Conservation (phyloP, 2,113 vertebrate species). For the Enhydra lutris region DNA sequence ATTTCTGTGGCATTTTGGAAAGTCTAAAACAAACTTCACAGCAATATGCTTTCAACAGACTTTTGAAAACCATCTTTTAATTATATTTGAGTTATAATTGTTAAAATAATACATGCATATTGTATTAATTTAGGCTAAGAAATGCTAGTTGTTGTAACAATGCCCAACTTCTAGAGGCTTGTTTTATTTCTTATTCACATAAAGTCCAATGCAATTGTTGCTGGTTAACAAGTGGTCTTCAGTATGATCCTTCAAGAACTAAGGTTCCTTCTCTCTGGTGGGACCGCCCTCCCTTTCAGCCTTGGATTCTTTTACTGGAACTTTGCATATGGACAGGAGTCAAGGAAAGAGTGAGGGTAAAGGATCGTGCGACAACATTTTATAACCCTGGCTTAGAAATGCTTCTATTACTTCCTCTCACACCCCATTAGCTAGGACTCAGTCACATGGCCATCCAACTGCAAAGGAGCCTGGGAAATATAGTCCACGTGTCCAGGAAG, state of each 20-base stretch:
- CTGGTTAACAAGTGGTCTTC: not conserved
- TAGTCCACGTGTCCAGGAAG: not conserved
- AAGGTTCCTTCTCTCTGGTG: not conserved
- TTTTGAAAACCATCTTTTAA: not conserved
- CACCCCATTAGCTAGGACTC: not conserved
- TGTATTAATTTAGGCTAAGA: not conserved
- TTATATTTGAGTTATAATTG: conserved; percentile 26
- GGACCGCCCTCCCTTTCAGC: not conserved
- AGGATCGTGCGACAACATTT: not conserved
- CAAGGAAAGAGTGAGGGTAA: not conserved
- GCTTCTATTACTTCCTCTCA: not conserved
- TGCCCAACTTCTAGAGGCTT: not conserved
- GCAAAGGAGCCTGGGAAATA: not conserved
- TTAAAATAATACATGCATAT: not conserved
- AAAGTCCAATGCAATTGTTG: not conserved
- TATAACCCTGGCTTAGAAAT: not conserved
- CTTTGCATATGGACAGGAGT: not conserved
- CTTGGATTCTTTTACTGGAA: not conserved
- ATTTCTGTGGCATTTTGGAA: not conserved
- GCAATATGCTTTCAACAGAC: not conserved
- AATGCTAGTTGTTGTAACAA: not conserved
- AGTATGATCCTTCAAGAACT: not conserved
- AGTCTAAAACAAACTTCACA: not conserved
- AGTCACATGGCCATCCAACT: not conserved
- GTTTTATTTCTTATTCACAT: not conserved